Evolutionary conservation across 2,888 invertebrate genomes (phyloP).

Genomic region (Thelaira solivaga): DNA sequence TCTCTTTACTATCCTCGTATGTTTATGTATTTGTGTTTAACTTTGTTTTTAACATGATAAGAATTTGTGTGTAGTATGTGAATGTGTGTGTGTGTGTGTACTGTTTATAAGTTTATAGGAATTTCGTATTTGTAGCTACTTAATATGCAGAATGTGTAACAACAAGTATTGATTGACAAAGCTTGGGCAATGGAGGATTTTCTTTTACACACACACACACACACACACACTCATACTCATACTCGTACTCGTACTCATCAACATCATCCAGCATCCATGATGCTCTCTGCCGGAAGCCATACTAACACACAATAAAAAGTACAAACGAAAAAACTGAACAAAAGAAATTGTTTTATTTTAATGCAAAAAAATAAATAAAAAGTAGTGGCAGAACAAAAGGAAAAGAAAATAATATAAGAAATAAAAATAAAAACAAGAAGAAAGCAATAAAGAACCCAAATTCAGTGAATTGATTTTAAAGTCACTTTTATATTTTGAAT

Average conservation of each 20-base stretch:
- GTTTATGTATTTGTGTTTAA: background rate
- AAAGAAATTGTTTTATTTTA: slow-evolving; percentile 28
- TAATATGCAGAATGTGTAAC: slow-evolving; percentile 61
- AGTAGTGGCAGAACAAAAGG: background rate
- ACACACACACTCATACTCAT: too few species aligned
- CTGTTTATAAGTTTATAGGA: slow-evolving; percentile 22
- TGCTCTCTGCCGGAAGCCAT: slow-evolving; percentile 50
- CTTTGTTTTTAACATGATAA: background rate
- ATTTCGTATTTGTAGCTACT: slow-evolving; percentile 47
- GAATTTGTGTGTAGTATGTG: background rate
- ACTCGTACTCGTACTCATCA: slow-evolving; percentile 12
- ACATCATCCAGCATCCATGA: slow-evolving; percentile 21
- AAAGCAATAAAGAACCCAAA: slow-evolving; percentile 6
- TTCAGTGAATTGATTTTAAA: slow-evolving; percentile 56
- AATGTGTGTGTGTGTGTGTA: background rate
- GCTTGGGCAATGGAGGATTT: slow-evolving; percentile 53
- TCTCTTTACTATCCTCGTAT: slow-evolving; percentile 1
- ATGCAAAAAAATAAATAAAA: slow-evolving; percentile 9
- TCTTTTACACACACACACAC: background rate
- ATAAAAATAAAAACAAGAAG: background rate
- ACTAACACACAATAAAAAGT: slow-evolving; percentile 38
- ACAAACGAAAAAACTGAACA: background rate
- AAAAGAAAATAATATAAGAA: too few species aligned
- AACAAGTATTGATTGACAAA: slow-evolving; percentile 61
- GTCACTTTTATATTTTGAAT: slow-evolving; percentile 33